These are phyloP conservation scores for Semnornis frantzii DNA, from an alignment of 2,113 vertebrate species.

Conservation along the genomic window DNA sequence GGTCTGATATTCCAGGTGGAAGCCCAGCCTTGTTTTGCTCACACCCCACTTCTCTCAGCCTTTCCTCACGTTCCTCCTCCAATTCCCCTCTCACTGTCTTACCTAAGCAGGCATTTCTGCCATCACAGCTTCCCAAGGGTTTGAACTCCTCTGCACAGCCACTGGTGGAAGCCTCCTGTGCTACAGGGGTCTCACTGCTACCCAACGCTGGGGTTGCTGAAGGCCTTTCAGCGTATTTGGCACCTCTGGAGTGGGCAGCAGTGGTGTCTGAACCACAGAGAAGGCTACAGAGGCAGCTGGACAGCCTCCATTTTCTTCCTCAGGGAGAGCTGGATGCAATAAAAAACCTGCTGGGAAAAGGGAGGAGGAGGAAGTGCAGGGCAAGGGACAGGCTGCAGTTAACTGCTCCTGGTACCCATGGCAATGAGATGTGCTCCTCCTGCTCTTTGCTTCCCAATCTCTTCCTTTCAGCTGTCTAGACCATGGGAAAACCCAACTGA, in stretches of 20 bases:
- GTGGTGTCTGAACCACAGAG: neutral
- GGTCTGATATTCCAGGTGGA: neutral
- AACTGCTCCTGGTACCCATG: neutral
- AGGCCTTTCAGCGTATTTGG: neutral
- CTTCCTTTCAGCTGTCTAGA: neutral
- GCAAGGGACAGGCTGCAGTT: neutral
- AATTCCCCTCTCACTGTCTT: neutral
- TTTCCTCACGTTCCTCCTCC: rapidly evolving
- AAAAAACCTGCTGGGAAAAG: neutral
- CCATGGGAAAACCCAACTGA: neutral
- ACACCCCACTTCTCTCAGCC: neutral
- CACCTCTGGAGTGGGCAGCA: neutral
- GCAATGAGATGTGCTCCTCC: neutral
- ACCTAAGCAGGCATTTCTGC: too few relatives aligned
- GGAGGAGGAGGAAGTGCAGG: neutral
- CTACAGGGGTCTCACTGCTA: too few relatives aligned
- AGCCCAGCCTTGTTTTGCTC: neutral
- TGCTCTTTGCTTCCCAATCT: neutral
- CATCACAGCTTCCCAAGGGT: too few relatives aligned
- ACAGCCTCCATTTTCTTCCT: neutral
- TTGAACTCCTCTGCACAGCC: too few relatives aligned
- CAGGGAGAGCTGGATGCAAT: neutral
- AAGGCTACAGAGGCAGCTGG: neutral
- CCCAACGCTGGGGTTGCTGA: too few relatives aligned
- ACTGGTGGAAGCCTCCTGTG: too few relatives aligned